Conservation (phyloP, 2,888 invertebrate species). For the Catocala fraxini region DNA sequence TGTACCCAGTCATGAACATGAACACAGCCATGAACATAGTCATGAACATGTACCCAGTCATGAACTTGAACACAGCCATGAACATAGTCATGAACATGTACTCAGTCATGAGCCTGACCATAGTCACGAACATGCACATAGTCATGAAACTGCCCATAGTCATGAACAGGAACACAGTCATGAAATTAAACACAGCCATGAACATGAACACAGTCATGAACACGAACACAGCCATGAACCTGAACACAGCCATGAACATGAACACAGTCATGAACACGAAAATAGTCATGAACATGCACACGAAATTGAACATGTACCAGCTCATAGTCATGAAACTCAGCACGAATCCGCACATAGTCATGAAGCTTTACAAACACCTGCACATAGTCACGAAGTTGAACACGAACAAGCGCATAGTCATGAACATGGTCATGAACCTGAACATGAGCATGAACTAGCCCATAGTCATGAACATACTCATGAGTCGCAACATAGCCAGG, state of each 20-base stretch:
- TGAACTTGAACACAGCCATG: not conserved
- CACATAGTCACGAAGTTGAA: not conserved
- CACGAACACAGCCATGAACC: too few relatives aligned
- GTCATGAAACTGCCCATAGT: not conserved
- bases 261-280: not conserved
- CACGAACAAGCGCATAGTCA: not conserved
- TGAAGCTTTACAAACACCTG: not conserved
- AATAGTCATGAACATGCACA: not conserved
- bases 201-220: not conserved
- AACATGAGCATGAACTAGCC: not conserved
- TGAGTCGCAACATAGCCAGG: constrained; percentile 4
- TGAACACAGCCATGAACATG: too few relatives aligned
- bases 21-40: too few relatives aligned
- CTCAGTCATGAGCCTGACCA: not conserved
- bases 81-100: not conserved
- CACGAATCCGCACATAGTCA: not conserved
- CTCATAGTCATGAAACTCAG: constrained; percentile 1
- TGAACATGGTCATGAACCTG: not conserved
- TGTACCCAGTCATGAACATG: too few relatives aligned
- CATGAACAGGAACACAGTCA: not conserved
- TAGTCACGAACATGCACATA: not conserved
- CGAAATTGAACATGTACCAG: not conserved
- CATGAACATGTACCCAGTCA: not conserved
- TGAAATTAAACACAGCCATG: not conserved
- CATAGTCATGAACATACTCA: constrained; percentile 17